Evolutionary conservation across 2,888 invertebrate genomes (phyloP).

Genomic region (Glaucopsyche alexis): DNA sequence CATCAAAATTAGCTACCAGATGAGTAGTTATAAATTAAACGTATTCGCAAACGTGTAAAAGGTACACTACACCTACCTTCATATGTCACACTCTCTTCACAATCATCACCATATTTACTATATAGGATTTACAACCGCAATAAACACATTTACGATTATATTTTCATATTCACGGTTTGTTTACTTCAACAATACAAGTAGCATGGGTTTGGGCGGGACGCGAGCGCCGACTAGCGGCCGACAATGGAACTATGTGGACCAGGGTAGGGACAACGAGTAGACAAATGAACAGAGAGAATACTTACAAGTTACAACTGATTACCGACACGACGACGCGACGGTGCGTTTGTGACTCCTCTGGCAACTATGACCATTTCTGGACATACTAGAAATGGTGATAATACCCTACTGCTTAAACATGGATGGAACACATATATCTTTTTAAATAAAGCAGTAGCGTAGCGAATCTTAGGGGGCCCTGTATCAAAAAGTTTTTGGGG

Average conservation of each 20-base stretch:
- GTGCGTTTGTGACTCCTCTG: too few relatives aligned
- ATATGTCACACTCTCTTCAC: neutral
- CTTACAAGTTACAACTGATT: neutral
- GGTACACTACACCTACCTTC: neutral
- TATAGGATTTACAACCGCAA: slow-evolving; percentile 29
- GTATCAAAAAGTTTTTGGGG: too few relatives aligned
- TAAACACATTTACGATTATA: slow-evolving; percentile 42
- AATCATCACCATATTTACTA: neutral
- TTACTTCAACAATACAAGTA: slow-evolving; percentile 64
- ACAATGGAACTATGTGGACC: slow-evolving; percentile 53
- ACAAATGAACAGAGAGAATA: neutral
- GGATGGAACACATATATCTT: too few relatives aligned
- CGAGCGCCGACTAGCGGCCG: slow-evolving; percentile 73
- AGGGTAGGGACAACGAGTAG: slow-evolving; percentile 40
- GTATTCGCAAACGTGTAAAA: neutral
- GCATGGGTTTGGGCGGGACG: slow-evolving; percentile 66
- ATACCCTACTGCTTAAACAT: too few relatives aligned
- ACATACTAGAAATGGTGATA: too few relatives aligned
- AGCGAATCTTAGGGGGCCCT: too few relatives aligned
- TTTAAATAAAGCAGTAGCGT: too few relatives aligned
- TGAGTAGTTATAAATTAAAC: too few relatives aligned
- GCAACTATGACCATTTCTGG: too few relatives aligned
- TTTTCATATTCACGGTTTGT: slow-evolving; percentile 60
- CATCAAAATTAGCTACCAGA: neutral
- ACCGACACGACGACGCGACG: too few relatives aligned